These are phyloP conservation scores for Bradysia coprophila DNA, from an alignment of 1,140 invertebrate genomes.

Conservation along the genomic window DNA sequence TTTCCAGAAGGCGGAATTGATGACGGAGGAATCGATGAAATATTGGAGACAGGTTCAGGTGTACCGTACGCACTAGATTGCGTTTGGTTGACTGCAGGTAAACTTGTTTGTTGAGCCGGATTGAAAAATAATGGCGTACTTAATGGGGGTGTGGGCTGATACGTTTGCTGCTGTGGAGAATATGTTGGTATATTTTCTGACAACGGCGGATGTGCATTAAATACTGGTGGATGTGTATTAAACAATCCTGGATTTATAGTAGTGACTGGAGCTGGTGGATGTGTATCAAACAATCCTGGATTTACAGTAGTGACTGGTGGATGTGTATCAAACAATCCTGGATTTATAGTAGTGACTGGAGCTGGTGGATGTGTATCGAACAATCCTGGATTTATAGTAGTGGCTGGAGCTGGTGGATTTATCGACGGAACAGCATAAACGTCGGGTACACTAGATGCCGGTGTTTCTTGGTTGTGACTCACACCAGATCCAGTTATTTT, in stretches of 20 bases:
- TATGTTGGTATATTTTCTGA: neutral
- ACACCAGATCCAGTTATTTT: no score
- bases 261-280: neutral
- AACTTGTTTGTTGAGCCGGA: no score
- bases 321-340: neutral
- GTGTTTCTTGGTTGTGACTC: no score
- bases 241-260: neutral
- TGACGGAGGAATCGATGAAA: neutral
- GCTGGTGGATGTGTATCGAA: neutral
- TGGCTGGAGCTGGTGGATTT: neutral
- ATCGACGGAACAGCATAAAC: neutral
- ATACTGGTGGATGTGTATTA: neutral
- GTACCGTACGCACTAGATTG: neutral
- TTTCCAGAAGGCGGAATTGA: neutral
- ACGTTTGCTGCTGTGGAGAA: neutral
- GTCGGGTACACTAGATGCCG: neutral
- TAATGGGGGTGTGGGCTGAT: neutral
- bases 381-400: neutral
- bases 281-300: neutral
- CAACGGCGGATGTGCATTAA: no score
- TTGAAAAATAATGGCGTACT: neutral
- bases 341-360: neutral
- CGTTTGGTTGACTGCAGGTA: neutral
- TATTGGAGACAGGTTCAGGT: neutral
- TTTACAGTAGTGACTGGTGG: no score